Percentiles rank a stretch among this genome's conserved stretches.
These are phyloP conservation scores for Scylla paramamosain DNA, from an alignment of 1,140 invertebrate genomes.

Conservation along the genomic window DNA sequence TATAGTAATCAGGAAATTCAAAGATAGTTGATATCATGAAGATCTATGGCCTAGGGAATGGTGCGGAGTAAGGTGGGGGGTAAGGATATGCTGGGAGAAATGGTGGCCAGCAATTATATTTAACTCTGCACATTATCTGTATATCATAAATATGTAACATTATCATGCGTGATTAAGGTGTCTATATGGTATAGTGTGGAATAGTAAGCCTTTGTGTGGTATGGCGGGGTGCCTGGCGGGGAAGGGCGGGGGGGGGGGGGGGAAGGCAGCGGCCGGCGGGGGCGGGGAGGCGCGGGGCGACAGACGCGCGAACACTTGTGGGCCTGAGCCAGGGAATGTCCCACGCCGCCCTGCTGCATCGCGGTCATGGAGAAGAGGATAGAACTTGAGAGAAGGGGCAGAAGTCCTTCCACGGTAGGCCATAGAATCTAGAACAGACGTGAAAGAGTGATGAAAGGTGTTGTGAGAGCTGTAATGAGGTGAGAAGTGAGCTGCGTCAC, in stretches of 20 bases:
- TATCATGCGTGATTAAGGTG: neutral
- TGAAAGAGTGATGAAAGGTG: neutral
- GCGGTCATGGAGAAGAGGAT: constrained; percentile 93
- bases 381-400: constrained; percentile 92
- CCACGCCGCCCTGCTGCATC: constrained; percentile 53
- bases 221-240: constrained; percentile 28
- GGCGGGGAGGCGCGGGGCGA: constrained; percentile 29
- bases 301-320: constrained; percentile 74
- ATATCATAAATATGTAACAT: neutral
- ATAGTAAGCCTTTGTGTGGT: constrained; percentile 32
- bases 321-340: constrained; percentile 57
- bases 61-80: neutral
- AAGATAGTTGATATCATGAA: neutral
- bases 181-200: neutral
- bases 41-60: neutral
- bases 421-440: neutral
- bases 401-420: constrained; percentile 89
- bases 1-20: neutral
- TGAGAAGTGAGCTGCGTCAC: constrained; percentile 60
- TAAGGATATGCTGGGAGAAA: neutral
- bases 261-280: neutral
- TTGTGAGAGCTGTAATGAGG: neutral
- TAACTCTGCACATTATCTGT: neutral
- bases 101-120: neutral
- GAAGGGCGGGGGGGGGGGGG: neutral